Evolutionary conservation across 2,888 invertebrate genomes (phyloP), one percentile per base, ranked within the genome.

Genomic region (Spialia ferax): DNA sequence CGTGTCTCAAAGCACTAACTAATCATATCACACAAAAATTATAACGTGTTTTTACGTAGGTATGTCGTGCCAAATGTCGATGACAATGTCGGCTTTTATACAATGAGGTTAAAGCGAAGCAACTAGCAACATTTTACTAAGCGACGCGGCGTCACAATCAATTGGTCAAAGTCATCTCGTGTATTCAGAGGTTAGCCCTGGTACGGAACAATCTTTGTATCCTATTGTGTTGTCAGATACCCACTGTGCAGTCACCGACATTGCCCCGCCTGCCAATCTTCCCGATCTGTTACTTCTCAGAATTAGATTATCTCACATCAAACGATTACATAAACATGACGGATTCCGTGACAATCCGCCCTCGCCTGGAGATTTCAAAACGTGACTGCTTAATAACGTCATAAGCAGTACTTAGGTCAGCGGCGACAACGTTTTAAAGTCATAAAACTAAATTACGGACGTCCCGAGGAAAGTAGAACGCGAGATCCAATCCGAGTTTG

Each of bases 401-500:
- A 78, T 80, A 82, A 85, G 69, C 69, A 73, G 66, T 69, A 77
- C 75, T 84, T 80, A 82, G 84, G 84, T 83, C 85, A 83, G 80
- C 80, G 80, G 78, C 77, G 81, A 81, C 81, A 85, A 87, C 82
- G 84, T 89, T 90, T 91, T 87, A 88, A 91, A 92, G 90, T 87
- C 89, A 89, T 91, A 91, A 92, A 90, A 92, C 85, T 90, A 89
- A 86, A 91, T 90, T 88, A 88, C 88, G 88, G 86, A 88, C 88
- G 86, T 88, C 85, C 87, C 85, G 82, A 82, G 82, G 88, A 92
- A 91, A 92, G 89, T 91, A 87, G 91, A 88, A 83, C 91, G 87
- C 88, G 84, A 83, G 88, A 92, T 91, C 91, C 93, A 93, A 93
- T 93, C 93, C 85, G 84, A 93, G 91, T 93, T 92, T 87, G 91